Conservation (phyloP, 2,888 invertebrate genomes). For the Glomeris marginata region DNA sequence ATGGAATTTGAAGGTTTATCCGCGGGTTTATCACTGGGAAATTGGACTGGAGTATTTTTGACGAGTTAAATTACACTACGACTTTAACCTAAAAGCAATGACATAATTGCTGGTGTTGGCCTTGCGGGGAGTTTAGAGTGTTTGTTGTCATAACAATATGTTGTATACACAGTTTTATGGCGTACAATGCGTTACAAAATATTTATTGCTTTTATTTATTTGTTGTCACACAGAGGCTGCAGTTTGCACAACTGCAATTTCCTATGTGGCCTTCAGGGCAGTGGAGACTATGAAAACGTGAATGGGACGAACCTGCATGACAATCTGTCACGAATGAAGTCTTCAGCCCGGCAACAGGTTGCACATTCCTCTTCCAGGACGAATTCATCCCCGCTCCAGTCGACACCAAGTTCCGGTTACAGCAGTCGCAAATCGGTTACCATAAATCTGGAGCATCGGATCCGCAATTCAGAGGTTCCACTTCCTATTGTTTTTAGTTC, state of each 20-base stretch:
- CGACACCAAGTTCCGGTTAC: conserved; percentile 68
- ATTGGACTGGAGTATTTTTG: too few relatives aligned
- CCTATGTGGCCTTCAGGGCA: conserved; percentile 39
- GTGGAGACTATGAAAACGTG: conserved; percentile 54
- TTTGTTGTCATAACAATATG: too few relatives aligned
- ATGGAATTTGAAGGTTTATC: too few relatives aligned
- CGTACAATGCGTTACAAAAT: not conserved
- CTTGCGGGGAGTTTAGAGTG: too few relatives aligned
- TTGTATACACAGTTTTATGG: too few relatives aligned
- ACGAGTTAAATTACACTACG: too few relatives aligned
- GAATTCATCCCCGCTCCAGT: conserved; percentile 53
- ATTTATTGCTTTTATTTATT: not conserved
- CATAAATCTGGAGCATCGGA: conserved; percentile 8
- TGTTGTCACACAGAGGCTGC: conserved; percentile 39
- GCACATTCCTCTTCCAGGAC: conserved; percentile 8
- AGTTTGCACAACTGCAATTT: conserved; percentile 47
- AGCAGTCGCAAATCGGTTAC: conserved; percentile 47
- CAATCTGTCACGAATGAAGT: conserved; percentile 14
- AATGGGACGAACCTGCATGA: conserved; percentile 33
- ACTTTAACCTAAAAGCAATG: too few relatives aligned
- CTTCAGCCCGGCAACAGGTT: conserved; percentile 26
- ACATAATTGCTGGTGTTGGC: too few relatives aligned
- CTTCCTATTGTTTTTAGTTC: not conserved
- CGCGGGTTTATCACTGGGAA: too few relatives aligned
- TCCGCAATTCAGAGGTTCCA: conserved; percentile 7